Evolutionary conservation across 64 coral and sea anemone species (phyloP), one percentile per base, ranked within the genome.

Genomic region (Trachythela sp.): DNA sequence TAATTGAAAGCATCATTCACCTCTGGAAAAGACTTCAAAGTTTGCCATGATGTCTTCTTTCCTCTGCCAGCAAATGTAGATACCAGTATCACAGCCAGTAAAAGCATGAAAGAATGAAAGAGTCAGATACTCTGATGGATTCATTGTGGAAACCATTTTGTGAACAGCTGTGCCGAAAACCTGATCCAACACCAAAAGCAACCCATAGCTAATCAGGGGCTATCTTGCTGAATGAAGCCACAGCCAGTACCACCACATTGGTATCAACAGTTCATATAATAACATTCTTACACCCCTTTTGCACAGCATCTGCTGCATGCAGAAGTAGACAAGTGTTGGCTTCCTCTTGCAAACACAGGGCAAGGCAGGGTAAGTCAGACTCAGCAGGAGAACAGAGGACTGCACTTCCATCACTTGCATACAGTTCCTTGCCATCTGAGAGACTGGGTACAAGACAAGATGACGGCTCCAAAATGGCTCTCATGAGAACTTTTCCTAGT

Each of bases 1-100:
- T 70, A 5, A 32, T 8, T 70, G 37, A 94, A 92, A 42, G 39
- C 89, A 38, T 86, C 42, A 58, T 70, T 92, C 26, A 70, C 90
- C 36, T 94, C 90, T 92, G 11, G 39, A 72, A 71, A 91, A 36
- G 86, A 88, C 77, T 84, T 88, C 93, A 89, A 88, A 68, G 86
- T 86, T 30, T 59, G 83, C 90, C 90, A 94, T 22, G 93, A 89
- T 49, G 87, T 92, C 24, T 67, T 72, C 56, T 94, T 94, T 40
- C 86, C 89, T 31, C 52, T 33, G 83, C 86, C 86, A 26, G 76
- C 40, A 49, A 84, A 94, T 41, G 35, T 83, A 38, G 89, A 94
- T 41, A 58, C 70, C n/a, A n/a, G 84, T 54, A 80, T 91, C 80
- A 18, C 90, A 94, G 17, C 90, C 75, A 29, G 94, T 92, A 27